Evolutionary conservation across 1,140 invertebrate species (phyloP).

Genomic region (Panonychus citri): DNA sequence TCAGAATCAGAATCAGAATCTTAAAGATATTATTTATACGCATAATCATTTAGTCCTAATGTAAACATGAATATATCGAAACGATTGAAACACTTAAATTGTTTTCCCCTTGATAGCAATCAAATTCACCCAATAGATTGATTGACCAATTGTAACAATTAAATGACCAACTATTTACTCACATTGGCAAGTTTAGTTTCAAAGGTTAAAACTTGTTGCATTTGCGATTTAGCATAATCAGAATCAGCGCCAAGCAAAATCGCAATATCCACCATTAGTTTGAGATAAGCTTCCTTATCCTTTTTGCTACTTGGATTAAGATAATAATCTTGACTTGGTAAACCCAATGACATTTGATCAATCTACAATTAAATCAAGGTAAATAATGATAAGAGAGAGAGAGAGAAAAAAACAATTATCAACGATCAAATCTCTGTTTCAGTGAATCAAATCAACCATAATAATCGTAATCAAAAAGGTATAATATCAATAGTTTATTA

Average conservation of each 20-base stretch:
- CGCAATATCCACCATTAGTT: conserved; percentile 38
- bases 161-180: no score
- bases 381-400: conserved; percentile 36
- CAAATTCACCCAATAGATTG: no score
- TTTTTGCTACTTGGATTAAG: conserved; percentile 26
- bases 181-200: conserved; percentile 52
- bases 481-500: no score
- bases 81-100: no score
- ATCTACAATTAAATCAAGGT: conserved; percentile 31
- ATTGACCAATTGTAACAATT: no score
- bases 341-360: conserved; percentile 60
- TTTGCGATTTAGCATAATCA: conserved; percentile 28
- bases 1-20: no score
- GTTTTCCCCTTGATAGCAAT: no score
- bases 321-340: conserved; percentile 65
- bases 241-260: conserved; percentile 28
- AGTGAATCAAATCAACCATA: not conserved
- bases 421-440: not conserved
- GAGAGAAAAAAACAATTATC: not conserved
- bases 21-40: no score
- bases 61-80: no score
- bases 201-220: conserved; percentile 50
- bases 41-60: no score
- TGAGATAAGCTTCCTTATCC: conserved; percentile 44
- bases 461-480: no score